Evolutionary conservation across 1,140 invertebrate genomes (phyloP), one percentile per base, ranked within the genome.

Genomic region (Leguminivora glycinivorella): DNA sequence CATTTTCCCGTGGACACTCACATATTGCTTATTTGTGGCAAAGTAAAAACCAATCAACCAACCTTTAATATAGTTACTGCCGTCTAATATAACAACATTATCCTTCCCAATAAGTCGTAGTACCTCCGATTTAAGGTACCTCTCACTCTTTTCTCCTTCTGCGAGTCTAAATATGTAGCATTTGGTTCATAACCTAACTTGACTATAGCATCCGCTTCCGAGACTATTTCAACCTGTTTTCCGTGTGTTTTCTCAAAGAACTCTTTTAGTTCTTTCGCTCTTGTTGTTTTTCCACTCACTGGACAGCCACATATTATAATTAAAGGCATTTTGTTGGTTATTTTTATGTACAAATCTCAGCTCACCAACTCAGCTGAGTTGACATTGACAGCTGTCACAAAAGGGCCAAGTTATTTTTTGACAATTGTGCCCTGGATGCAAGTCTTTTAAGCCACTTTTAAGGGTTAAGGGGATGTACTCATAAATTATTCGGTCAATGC

Each of bases 31-130:
- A 12, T 34, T 12, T 4, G 4, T 12, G 2, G 34, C 10, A 12
- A 38, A 0, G 34, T 12, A 38, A n/a, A n/a, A n/a, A n/a, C n/a
- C n/a, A n/a, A n/a, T n/a, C n/a, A n/a, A 75, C 63, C 75, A 82
- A 95, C 96, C 97, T 95, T 99, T 99, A n/a, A 99, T 99, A 85
- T 99, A 99, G 93, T 99, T 99, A 69, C 95, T 93, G 1, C 96
- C 96, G 93, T 99, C 98, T 56, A 99, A 92, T 75, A 99, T 98
- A 6, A 99, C 94, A 63, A 99, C 92, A 88, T 95, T 95, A n/a
- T 96, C 95, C 79, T 95, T 94, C 60, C 94, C 95, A 38, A 98
- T 87, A 47, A 95, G 84, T 56, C 94, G 94, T 72, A 97, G 94
- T 0, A 95, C 95, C 81, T 96, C 94, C 0, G 98, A 98, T 92